Evolutionary conservation across 2,113 vertebrate genomes (phyloP).

Genomic region (Condylura cristata): DNA sequence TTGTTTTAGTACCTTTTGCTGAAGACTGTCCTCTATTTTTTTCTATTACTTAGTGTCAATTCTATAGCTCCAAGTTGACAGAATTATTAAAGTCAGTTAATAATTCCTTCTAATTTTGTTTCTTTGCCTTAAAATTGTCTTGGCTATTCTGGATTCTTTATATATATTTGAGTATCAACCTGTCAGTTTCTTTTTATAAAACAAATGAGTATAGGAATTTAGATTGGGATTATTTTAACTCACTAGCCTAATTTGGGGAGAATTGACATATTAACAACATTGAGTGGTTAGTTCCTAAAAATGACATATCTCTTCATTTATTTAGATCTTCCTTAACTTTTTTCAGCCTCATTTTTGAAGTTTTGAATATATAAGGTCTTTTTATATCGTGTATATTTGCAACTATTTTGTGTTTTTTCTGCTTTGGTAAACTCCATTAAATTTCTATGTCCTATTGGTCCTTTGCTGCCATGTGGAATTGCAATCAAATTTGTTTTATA

Average conservation of each 20-base stretch:
- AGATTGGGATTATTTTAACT: background rate
- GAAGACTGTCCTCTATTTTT: background rate
- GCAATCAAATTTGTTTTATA: background rate
- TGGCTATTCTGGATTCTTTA: background rate
- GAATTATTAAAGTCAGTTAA: background rate
- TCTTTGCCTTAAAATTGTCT: background rate
- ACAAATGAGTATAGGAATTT: background rate
- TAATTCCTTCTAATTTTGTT: background rate
- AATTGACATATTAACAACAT: background rate
- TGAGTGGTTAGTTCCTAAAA: background rate
- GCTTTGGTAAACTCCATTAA: background rate
- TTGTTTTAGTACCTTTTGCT: background rate
- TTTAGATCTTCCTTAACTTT: background rate
- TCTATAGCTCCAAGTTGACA: background rate
- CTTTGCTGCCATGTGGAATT: background rate
- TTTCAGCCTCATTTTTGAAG: conserved; percentile 13
- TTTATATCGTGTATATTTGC: conserved; percentile 34
- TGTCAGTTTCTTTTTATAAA: background rate
- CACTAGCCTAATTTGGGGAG: background rate
- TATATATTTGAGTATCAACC: conserved; percentile 15
- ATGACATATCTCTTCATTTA: background rate
- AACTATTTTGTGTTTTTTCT: conserved; percentile 11
- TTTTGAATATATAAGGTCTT: background rate
- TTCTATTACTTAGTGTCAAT: background rate
- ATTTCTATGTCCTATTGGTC: background rate